These are phyloP conservation scores for Drosophila seguyi DNA, from an alignment of 1,140 invertebrate species.

Conservation along the genomic window DNA sequence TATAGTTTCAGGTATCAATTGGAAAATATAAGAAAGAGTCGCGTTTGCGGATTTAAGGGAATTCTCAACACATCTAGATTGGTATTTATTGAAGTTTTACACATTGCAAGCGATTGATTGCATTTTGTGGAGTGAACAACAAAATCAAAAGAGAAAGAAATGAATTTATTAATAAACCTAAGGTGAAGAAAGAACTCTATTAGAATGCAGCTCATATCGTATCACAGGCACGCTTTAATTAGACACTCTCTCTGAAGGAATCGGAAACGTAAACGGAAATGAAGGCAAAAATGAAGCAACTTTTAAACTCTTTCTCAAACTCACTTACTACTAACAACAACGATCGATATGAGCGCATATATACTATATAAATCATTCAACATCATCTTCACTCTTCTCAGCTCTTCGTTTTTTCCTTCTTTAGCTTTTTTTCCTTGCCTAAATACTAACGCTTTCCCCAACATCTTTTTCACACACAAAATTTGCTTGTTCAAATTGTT, in stretches of 20 bases:
- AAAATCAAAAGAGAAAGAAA: constrained; percentile 12
- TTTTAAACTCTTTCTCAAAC: constrained; percentile 19
- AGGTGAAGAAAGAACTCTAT: constrained; percentile 40
- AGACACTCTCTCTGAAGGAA: constrained; percentile 47
- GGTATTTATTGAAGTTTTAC: constrained; percentile 57
- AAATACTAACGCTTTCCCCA: background rate
- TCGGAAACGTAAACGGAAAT: constrained; percentile 11
- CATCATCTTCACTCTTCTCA: background rate
- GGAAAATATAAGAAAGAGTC: constrained; percentile 62
- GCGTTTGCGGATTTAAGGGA: constrained; percentile 27
- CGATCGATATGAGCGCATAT: constrained; percentile 65
- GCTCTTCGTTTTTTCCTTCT: background rate
- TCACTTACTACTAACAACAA: constrained; percentile 55
- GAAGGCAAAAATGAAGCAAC: background rate
- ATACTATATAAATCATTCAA: constrained; percentile 11
- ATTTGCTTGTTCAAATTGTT: constrained; percentile 45
- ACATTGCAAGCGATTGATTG: constrained; percentile 48
- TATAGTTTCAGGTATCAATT: constrained; percentile 69
- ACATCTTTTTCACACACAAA: constrained; percentile 8
- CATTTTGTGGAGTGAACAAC: constrained; percentile 20
- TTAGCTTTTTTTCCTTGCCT: background rate
- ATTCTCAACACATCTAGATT: constrained; percentile 57
- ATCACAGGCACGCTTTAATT: constrained; percentile 82
- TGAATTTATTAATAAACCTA: constrained; percentile 57
- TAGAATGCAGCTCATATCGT: constrained; percentile 80